A percentile compares a stretch with the other conserved stretches of the same genome.
Evolutionary conservation across 2,797 vertebrate species (phyloP).

Genomic region (Micrastur ruficollis): DNA sequence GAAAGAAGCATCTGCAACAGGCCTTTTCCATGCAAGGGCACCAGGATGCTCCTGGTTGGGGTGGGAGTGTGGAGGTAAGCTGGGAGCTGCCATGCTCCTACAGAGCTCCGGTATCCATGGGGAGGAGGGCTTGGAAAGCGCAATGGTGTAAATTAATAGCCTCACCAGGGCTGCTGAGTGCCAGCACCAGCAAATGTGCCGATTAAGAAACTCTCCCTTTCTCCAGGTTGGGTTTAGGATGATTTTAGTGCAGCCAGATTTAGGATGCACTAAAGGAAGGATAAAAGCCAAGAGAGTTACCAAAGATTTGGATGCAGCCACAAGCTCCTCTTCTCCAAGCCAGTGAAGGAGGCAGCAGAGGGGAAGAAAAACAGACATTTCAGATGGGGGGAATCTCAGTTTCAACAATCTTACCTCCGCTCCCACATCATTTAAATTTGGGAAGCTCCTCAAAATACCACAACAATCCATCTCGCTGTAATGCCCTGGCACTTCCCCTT

Average conservation of each 20-base stretch:
- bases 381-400: neutral
- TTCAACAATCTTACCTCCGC: neutral
- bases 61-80: neutral
- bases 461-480: neutral
- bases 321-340: neutral
- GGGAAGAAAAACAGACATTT: neutral
- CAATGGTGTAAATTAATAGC: neutral
- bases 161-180: neutral
- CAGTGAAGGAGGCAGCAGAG: neutral
- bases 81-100: neutral
- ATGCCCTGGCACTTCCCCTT: neutral
- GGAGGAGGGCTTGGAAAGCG: neutral
- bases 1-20: neutral
- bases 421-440: neutral
- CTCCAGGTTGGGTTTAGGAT: neutral
- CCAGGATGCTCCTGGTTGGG: neutral
- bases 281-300: neutral
- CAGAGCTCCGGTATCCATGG: neutral
- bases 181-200: neutral
- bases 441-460: neutral
- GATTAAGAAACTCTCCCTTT: neutral
- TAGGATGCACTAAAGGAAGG: neutral
- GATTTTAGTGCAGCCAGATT: neutral
- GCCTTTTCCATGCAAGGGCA: neutral
- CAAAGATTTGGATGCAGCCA: neutral